These are phyloP conservation scores for Leucophenga maculata DNA, from an alignment of 2,888 invertebrate genomes.

Conservation along the genomic window DNA sequence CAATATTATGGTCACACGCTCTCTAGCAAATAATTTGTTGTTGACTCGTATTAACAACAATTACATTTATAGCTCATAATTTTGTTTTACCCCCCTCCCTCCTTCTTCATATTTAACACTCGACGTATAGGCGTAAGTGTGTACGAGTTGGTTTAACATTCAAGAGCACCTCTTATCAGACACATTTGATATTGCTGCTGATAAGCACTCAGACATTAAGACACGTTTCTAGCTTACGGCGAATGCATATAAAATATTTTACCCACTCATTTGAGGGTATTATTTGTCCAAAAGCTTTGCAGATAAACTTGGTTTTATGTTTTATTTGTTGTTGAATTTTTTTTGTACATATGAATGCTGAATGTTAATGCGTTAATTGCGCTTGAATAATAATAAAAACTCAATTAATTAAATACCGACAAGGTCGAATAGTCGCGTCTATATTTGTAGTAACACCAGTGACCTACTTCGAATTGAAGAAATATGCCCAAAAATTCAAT, in stretches of 20 bases:
- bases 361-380: too few relatives aligned
- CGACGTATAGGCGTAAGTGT: too few relatives aligned
- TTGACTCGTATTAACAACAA: neutral
- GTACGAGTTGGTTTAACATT: too few relatives aligned
- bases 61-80: neutral
- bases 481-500: slow-evolving; percentile 11
- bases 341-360: too few relatives aligned
- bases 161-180: too few relatives aligned
- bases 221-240: slow-evolving; percentile 1
- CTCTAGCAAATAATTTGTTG: neutral
- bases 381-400: too few relatives aligned
- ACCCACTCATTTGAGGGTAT: neutral
- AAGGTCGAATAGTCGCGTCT: too few relatives aligned
- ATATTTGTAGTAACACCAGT: too few relatives aligned
- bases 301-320: neutral
- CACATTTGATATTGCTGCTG: neutral
- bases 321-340: neutral
- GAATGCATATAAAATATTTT: neutral
- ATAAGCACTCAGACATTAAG: slow-evolving; percentile 15
- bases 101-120: neutral
- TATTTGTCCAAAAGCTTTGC: neutral
- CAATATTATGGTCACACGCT: neutral
- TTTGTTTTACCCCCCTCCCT: neutral
- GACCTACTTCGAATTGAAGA: too few relatives aligned
- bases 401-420: too few relatives aligned